phyloP scores from a whole-genome alignment of 2,113 vertebrate species.

The Gnathonemus longibarbis region DNA sequence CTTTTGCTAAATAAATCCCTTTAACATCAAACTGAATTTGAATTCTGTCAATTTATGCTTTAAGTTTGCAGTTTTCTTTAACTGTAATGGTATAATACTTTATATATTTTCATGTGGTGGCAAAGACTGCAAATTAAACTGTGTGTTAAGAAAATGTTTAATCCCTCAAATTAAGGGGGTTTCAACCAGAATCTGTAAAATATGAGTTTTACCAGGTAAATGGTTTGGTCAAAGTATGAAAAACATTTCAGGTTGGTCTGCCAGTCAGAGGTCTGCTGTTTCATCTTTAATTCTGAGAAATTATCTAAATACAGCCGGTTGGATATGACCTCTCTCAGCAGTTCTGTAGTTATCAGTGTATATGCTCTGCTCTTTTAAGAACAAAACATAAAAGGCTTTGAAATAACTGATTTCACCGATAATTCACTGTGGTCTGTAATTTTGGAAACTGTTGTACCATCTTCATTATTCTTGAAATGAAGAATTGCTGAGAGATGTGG shows the following conservation, averaged over 20 bases:
- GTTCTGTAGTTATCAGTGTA: not conserved
- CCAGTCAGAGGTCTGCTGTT: slow-evolving; percentile 10
- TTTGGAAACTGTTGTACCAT: not conserved
- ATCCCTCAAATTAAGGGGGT: not conserved
- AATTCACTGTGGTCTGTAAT: not conserved
- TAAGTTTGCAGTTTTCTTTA: not conserved
- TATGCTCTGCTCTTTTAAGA: not conserved
- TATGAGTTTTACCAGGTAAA: not conserved
- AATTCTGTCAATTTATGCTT: not conserved
- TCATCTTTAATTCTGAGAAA: not conserved
- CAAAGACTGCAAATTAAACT: not conserved
- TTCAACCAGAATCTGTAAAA: not conserved
- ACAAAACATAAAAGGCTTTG: not conserved
- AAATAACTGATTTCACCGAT: not conserved
- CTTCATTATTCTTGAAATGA: not conserved
- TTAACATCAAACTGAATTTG: not conserved
- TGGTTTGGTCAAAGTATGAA: not conserved
- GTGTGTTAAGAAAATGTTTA: not conserved
- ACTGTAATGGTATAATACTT: not conserved
- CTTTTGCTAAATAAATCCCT: not conserved
- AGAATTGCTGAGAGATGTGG: not conserved
- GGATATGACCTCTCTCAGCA: slow-evolving; percentile 1
- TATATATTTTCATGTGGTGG: not conserved
- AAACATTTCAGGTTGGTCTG: not conserved
- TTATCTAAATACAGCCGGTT: not conserved